Conservation (phyloP, 2,113 vertebrate genomes). For the Eptesicus fuscus region DNA sequence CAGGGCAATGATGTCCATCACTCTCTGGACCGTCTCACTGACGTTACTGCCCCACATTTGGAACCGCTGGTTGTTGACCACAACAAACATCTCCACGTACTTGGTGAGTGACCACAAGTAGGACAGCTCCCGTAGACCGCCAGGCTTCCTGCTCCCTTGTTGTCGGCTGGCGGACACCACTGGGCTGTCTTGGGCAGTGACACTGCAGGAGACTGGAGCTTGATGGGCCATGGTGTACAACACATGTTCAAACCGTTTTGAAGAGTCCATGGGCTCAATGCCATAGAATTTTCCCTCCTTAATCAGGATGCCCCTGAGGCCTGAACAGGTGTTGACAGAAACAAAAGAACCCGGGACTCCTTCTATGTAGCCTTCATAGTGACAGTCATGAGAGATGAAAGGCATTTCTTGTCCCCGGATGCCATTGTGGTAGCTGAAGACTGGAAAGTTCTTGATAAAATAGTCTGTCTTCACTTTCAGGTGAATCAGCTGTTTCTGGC, state of each 20-base stretch:
- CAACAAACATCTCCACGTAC: slow-evolving; percentile 70
- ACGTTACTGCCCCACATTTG: slow-evolving; percentile 57
- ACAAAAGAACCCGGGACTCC: slow-evolving; percentile 49
- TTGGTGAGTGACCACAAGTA: slow-evolving; percentile 12
- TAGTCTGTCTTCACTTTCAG: slow-evolving; percentile 55
- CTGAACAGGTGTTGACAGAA: slow-evolving; percentile 67
- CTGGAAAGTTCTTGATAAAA: slow-evolving; percentile 41
- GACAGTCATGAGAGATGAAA: slow-evolving; percentile 42
- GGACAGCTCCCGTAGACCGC: not conserved
- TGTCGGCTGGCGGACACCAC: not conserved
- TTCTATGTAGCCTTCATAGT: slow-evolving; percentile 71
- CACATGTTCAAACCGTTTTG: slow-evolving; percentile 49
- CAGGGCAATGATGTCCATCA: slow-evolving; percentile 65
- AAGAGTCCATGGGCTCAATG: slow-evolving; percentile 57
- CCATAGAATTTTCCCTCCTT: slow-evolving; percentile 52
- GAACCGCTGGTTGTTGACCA: slow-evolving; percentile 71
- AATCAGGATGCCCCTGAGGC: slow-evolving; percentile 73
- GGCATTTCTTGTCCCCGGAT: not conserved
- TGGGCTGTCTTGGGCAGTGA: not conserved
- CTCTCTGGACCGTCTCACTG: slow-evolving; percentile 25
- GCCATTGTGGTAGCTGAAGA: slow-evolving; percentile 44
- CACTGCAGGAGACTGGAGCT: not conserved
- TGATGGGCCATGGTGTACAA: slow-evolving; percentile 38
- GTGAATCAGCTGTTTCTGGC: slow-evolving; percentile 14
- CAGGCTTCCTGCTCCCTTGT: not conserved